Conservation (phyloP, 2,797 vertebrate genomes). For the Poeciliopsis presidionis region DNA sequence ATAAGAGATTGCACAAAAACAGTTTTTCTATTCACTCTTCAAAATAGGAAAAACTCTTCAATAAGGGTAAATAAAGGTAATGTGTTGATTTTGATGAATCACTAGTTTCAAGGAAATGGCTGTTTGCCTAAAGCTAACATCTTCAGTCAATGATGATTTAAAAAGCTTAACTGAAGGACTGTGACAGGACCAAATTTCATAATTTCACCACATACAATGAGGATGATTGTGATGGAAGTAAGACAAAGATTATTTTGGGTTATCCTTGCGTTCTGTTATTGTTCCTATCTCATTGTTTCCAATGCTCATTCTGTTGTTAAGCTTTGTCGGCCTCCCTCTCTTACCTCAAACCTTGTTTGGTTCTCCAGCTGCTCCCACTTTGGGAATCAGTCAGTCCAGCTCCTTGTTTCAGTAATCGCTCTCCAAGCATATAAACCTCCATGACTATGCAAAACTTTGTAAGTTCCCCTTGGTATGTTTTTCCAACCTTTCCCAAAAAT, state of each 20-base stretch:
- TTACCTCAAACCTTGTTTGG: background rate
- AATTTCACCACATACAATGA: background rate
- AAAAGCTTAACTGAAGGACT: background rate
- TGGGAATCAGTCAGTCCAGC: background rate
- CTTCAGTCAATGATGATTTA: background rate
- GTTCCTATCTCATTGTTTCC: background rate
- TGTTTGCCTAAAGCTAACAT: background rate
- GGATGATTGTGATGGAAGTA: background rate
- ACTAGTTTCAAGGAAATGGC: background rate
- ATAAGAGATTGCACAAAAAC: background rate
- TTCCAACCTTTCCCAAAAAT: background rate
- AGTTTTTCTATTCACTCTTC: background rate
- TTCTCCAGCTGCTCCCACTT: slow-evolving; percentile 3
- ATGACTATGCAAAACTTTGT: background rate
- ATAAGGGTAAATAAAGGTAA: background rate
- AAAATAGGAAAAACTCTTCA: background rate
- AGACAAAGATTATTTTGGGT: background rate
- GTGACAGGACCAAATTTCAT: background rate
- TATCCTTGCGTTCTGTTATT: background rate
- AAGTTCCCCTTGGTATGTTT: background rate
- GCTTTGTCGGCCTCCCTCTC: background rate
- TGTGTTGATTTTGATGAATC: background rate
- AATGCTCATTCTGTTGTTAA: background rate
- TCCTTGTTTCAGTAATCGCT: background rate
- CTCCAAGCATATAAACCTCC: background rate